Conservation (phyloP, 2,797 vertebrate genomes). For the Paedocypris micromegethes region DNA sequence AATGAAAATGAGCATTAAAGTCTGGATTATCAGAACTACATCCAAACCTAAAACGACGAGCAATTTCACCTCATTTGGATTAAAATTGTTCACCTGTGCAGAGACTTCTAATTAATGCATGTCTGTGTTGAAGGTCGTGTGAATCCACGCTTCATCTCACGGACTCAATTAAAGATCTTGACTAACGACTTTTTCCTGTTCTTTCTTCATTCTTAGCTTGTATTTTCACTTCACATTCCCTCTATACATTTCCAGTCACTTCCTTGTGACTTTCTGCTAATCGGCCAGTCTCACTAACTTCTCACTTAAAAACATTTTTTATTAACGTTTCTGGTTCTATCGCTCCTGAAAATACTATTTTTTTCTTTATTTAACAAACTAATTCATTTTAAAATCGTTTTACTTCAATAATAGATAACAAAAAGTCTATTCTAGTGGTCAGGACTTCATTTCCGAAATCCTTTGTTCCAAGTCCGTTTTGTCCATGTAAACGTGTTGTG, state of each 20-base stretch:
- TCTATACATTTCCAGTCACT: slow-evolving; percentile 12
- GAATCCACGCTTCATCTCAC: slow-evolving; percentile 49
- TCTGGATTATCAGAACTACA: slow-evolving; percentile 46
- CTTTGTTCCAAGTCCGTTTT: too few species aligned
- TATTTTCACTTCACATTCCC: slow-evolving; percentile 21
- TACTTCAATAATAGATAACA: too few species aligned
- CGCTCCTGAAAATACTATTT: too few species aligned
- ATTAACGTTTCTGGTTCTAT: too few species aligned
- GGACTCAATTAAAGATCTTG: slow-evolving; percentile 55
- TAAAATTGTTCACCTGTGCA: slow-evolving; percentile 52
- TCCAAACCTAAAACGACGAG: slow-evolving; percentile 38
- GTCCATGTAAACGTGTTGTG: too few species aligned
- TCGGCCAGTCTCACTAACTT: too few species aligned
- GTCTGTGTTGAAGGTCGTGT: slow-evolving; percentile 56
- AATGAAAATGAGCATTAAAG: slow-evolving; percentile 35
- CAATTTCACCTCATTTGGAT: slow-evolving; percentile 43
- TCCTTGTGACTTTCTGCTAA: neutral
- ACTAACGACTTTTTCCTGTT: slow-evolving; percentile 52
- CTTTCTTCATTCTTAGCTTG: slow-evolving; percentile 33
- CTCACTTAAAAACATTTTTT: too few species aligned
- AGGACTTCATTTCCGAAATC: too few species aligned
- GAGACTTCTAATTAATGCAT: slow-evolving; percentile 46
- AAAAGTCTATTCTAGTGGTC: too few species aligned
- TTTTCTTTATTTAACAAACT: too few species aligned
- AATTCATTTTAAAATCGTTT: too few species aligned